Percentiles rank a stretch among this genome's conserved stretches.
These are phyloP conservation scores for Chondrilla cf. caribensis DNA, from an alignment of 37 sponge, comb jelly and placozoan species.

Conservation along the genomic window DNA sequence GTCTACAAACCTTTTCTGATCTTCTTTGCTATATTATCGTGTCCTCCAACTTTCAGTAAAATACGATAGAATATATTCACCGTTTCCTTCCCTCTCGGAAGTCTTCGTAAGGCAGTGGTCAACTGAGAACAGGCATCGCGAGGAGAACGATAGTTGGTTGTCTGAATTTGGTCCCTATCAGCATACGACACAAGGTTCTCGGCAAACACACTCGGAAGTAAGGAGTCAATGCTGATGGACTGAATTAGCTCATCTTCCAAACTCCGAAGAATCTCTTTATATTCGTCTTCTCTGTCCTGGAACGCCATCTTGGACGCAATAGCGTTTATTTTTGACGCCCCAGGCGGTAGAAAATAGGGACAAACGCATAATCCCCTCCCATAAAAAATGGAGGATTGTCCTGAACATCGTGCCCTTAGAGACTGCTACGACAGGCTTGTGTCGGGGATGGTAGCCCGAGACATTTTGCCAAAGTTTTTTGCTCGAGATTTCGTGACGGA, in stretches of 20 bases:
- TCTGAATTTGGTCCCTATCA: neutral
- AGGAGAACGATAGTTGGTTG: neutral
- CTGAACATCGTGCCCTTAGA: too few species aligned
- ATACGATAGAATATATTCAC: neutral
- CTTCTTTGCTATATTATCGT: neutral
- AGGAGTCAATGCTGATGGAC: neutral
- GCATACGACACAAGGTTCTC: neutral
- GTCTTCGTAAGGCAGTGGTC: neutral
- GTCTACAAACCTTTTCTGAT: neutral
- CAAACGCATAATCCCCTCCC: too few species aligned
- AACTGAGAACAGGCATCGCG: neutral
- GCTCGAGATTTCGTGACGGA: too few species aligned
- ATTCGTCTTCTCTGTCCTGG: neutral
- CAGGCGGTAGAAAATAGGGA: neutral
- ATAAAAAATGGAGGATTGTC: too few species aligned
- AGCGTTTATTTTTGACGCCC: neutral
- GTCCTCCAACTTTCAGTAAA: neutral
- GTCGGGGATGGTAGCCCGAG: too few species aligned
- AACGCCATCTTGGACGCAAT: too few species aligned
- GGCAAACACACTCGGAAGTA: neutral
- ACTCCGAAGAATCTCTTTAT: neutral
- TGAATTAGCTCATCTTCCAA: neutral
- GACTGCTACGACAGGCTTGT: too few species aligned
- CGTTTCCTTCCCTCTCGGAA: neutral
- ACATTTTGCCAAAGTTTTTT: too few species aligned